A percentile compares a stretch with the other conserved stretches of the same genome.
These are phyloP conservation scores for Kradibia gibbosae DNA, from an alignment of 1,140 invertebrate genomes.

Conservation along the genomic window DNA sequence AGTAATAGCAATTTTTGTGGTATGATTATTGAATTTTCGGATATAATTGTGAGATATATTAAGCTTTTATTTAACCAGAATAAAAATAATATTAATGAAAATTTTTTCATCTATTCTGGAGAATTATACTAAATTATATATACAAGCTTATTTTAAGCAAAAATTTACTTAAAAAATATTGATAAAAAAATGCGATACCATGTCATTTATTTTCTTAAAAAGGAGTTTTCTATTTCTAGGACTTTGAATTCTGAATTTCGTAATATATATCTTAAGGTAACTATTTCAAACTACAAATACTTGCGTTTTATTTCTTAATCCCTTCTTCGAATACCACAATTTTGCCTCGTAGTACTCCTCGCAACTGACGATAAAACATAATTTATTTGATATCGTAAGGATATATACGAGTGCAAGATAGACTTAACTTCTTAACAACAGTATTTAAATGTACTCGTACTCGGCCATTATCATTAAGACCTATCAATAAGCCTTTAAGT, in stretches of 20 bases:
- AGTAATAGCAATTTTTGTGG: neutral
- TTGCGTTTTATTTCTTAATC: neutral
- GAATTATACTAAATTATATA: constrained; percentile 3
- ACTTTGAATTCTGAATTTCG: neutral
- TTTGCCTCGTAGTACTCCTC: neutral
- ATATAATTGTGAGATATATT: constrained; percentile 12
- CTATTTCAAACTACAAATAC: neutral
- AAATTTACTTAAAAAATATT: neutral
- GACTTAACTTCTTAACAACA: neutral
- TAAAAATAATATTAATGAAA: constrained; percentile 26
- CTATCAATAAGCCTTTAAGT: neutral
- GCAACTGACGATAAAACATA: neutral
- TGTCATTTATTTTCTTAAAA: neutral
- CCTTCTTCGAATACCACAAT: neutral
- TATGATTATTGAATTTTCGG: neutral
- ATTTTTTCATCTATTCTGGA: neutral
- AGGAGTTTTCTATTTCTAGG: neutral
- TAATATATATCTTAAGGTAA: neutral
- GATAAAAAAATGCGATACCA: neutral
- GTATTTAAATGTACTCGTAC: neutral
- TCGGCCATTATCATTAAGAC: neutral
- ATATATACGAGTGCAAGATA: neutral
- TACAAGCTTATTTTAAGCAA: neutral
- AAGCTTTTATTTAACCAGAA: neutral
- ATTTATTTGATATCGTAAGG: neutral